Conservation (phyloP, 2,113 vertebrate genomes). For the Bambusicola thoracicus region DNA sequence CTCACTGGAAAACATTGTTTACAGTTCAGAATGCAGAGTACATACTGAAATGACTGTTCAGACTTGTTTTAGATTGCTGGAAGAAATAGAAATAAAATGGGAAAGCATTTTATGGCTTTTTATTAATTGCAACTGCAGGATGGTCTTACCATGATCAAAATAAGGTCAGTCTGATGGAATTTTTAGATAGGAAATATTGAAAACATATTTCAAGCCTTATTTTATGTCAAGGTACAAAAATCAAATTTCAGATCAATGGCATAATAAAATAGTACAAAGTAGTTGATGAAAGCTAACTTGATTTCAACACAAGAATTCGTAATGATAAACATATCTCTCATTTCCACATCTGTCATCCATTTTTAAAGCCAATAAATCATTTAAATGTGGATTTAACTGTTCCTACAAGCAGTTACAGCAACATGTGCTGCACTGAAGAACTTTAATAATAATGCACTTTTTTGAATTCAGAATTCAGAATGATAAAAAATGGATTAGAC, state of each 20-base stretch:
- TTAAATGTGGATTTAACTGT: constrained; percentile 43
- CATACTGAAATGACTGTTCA: constrained; percentile 10
- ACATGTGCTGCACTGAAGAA: neutral
- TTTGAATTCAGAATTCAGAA: constrained; percentile 1
- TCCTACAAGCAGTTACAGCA: neutral
- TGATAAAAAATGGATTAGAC: neutral
- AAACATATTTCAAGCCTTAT: constrained; percentile 37
- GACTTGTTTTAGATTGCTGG: neutral
- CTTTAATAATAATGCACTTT: neutral
- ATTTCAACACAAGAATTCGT: constrained; percentile 43
- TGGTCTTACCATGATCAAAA: constrained; percentile 18
- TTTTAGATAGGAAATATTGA: constrained; percentile 32
- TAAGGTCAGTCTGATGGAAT: constrained; percentile 20
- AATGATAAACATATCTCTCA: constrained; percentile 34
- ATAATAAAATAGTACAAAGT: constrained; percentile 50
- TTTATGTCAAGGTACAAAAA: constrained; percentile 43
- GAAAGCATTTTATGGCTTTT: neutral
- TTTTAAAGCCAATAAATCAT: constrained; percentile 42
- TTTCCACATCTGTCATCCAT: constrained; percentile 53
- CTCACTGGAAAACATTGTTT: constrained; percentile 27
- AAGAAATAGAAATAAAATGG: constrained; percentile 32
- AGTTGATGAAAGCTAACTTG: constrained; percentile 59
- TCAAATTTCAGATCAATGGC: constrained; percentile 41
- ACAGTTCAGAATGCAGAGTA: constrained; percentile 15
- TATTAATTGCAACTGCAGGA: constrained; percentile 44